phyloP scores from a whole-genome alignment of 2,797 vertebrate species.

The Falco rusticolus region DNA sequence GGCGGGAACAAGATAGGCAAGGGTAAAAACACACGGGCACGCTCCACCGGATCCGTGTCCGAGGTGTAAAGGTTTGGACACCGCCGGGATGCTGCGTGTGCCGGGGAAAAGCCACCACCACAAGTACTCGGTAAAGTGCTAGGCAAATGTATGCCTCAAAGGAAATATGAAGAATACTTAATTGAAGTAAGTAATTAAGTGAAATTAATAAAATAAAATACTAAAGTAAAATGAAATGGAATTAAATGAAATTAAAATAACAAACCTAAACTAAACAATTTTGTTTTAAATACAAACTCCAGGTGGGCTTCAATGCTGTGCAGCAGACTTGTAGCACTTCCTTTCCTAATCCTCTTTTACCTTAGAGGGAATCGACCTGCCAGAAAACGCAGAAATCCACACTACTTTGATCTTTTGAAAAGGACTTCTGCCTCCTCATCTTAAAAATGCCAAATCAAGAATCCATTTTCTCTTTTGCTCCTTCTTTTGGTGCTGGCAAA shows the following conservation, averaged over 20 bases:
- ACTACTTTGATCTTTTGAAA: background rate
- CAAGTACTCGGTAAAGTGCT: rapidly evolving
- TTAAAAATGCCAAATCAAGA: background rate
- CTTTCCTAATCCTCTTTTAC: background rate
- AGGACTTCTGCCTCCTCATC: background rate
- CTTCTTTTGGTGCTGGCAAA: background rate
- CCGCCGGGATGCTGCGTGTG: rapidly evolving
- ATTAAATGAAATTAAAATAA: background rate
- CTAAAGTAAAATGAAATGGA: background rate
- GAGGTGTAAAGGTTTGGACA: background rate
- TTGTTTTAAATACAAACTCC: background rate
- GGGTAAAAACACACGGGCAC: rapidly evolving
- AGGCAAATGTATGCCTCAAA: background rate
- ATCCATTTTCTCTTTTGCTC: background rate
- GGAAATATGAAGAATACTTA: background rate
- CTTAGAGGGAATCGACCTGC: background rate
- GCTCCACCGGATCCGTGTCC: rapidly evolving
- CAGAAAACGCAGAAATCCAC: too few species aligned
- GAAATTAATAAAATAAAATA: background rate
- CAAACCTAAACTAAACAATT: rapidly evolving
- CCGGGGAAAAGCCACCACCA: background rate
- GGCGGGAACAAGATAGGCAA: background rate
- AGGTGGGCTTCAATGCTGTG: background rate
- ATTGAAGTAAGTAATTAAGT: too few species aligned
- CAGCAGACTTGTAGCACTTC: background rate